These are phyloP conservation scores for Simalia tracyae DNA, from an alignment of 2,797 vertebrate species.

Conservation along the genomic window DNA sequence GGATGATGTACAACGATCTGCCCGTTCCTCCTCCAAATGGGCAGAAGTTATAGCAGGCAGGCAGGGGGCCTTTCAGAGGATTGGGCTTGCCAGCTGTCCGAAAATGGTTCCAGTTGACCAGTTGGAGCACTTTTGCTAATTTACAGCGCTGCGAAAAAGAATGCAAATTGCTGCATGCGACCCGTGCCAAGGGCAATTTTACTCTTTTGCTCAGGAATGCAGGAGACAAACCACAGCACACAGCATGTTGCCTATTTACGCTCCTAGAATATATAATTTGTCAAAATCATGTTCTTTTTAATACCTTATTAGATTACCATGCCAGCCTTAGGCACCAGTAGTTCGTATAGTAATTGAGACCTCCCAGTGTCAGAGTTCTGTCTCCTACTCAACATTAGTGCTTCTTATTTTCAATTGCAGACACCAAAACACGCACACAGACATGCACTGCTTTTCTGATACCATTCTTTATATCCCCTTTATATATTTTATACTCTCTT, in stretches of 20 bases:
- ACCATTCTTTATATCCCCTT: conserved; percentile 3
- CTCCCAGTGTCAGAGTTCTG: conserved; percentile 37
- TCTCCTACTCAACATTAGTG: conserved; percentile 21
- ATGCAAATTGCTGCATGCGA: conserved; percentile 48
- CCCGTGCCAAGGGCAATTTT: conserved; percentile 54
- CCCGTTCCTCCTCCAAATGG: conserved; percentile 15
- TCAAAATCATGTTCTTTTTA: conserved; percentile 70
- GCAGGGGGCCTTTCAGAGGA: conserved; percentile 12
- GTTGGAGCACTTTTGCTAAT: conserved; percentile 38
- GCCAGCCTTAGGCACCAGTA: conserved; percentile 49
- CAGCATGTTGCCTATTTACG: conserved; percentile 50
- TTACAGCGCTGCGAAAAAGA: conserved; percentile 20
- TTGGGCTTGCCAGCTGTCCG: conserved; percentile 58
- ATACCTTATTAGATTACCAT: conserved; percentile 58
- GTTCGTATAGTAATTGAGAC: conserved; percentile 55
- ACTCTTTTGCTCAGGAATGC: conserved; percentile 48
- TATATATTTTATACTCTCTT: neutral
- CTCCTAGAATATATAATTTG: conserved; percentile 64
- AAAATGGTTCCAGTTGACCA: conserved; percentile 31
- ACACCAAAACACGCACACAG: neutral
- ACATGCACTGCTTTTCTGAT: conserved; percentile 24
- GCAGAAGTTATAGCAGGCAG: conserved; percentile 26
- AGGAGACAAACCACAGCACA: conserved; percentile 49
- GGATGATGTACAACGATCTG: neutral
- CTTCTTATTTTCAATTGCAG: conserved; percentile 19